These are phyloP conservation scores for Pardalotus punctatus DNA, from an alignment of 2,113 vertebrate genomes.

Conservation along the genomic window DNA sequence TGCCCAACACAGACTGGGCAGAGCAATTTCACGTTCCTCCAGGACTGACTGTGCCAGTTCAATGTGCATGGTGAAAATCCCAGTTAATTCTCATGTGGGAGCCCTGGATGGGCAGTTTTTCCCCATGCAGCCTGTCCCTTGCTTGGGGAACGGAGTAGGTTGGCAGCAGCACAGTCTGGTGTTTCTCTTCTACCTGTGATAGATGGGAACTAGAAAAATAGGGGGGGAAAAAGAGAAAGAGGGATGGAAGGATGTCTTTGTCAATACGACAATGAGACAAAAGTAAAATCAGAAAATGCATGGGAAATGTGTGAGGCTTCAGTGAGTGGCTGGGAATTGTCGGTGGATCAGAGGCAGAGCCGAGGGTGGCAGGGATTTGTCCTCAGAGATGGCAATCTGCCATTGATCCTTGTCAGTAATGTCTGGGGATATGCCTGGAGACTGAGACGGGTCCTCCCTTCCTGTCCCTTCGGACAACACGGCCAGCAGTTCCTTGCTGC, in stretches of 20 bases:
- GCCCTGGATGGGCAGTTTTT: rapidly evolving
- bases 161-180: background rate
- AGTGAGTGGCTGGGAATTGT: background rate
- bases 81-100: background rate
- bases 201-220: background rate
- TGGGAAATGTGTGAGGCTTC: background rate
- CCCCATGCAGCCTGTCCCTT: background rate
- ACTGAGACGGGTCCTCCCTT: background rate
- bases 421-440: background rate
- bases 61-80: background rate
- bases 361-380: background rate
- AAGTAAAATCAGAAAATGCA: background rate
- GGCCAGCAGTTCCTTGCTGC: rapidly evolving
- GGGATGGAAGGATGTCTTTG: background rate
- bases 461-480: background rate
- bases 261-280: background rate
- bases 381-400: background rate
- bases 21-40: rapidly evolving
- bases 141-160: background rate
- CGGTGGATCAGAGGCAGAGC: background rate
- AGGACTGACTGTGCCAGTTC: background rate
- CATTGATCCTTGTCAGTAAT: background rate
- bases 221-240: background rate
- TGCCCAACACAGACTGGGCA: rapidly evolving
- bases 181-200: background rate